Conservation (phyloP, 2,797 vertebrate genomes). For the Ispidina lecontei region DNA sequence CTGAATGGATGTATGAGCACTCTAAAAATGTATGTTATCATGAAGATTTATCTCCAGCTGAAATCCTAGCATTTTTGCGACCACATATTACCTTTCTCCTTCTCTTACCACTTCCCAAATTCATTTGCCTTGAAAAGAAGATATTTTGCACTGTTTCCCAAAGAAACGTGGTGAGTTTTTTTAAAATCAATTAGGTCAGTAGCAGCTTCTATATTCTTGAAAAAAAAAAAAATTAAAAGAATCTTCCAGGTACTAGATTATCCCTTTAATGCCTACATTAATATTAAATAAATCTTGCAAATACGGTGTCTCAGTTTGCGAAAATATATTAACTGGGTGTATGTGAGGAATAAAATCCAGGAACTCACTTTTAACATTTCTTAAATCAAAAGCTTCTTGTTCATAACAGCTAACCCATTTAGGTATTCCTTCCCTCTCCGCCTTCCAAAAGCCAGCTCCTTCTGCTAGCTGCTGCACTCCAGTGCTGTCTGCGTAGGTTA, state of each 20-base stretch:
- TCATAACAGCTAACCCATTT: slow-evolving; percentile 65
- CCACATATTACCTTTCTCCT: not conserved
- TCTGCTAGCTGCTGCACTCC: slow-evolving; percentile 41
- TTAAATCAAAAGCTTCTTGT: slow-evolving; percentile 72
- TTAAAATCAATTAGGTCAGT: slow-evolving; percentile 15
- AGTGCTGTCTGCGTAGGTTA: not conserved
- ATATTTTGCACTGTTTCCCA: not conserved
- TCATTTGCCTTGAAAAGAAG: not conserved
- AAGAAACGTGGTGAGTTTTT: not conserved
- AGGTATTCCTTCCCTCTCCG: slow-evolving; percentile 32
- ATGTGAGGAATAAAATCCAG: slow-evolving; percentile 56
- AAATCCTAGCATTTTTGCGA: not conserved
- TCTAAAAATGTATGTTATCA: slow-evolving; percentile 5
- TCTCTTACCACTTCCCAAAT: not conserved
- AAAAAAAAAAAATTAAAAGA: not conserved
- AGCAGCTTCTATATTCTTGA: slow-evolving; percentile 2
- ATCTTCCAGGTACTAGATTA: slow-evolving; percentile 31
- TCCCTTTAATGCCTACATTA: slow-evolving; percentile 35
- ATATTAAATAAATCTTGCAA: slow-evolving; percentile 53
- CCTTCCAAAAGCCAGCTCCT: not conserved
- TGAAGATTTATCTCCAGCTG: slow-evolving; percentile 2
- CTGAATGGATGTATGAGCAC: not conserved
- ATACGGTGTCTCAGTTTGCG: slow-evolving; percentile 2
- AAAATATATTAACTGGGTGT: slow-evolving; percentile 63
- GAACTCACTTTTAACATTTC: slow-evolving; percentile 58